Percentiles rank a stretch among this genome's conserved stretches.
These are phyloP conservation scores for Oreocharis arfaki DNA, from an alignment of 2,113 vertebrate species.

Conservation along the genomic window DNA sequence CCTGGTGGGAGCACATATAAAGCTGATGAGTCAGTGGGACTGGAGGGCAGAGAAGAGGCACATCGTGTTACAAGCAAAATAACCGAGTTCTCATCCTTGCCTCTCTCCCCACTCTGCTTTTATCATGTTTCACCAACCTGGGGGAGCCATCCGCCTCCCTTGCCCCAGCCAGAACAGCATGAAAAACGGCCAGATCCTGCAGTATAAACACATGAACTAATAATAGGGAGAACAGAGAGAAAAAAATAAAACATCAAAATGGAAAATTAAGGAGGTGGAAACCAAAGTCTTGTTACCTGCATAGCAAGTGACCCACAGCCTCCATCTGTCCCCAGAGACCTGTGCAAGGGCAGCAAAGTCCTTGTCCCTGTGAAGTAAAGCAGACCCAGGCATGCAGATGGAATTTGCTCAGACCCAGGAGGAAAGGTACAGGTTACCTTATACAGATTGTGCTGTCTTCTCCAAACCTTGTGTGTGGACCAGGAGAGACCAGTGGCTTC, in stretches of 20 bases:
- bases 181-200: constrained; percentile 10
- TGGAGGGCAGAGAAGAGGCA: neutral
- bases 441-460: neutral
- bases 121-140: constrained; percentile 9
- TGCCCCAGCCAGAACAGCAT: neutral
- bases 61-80: neutral
- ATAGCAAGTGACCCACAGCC: neutral
- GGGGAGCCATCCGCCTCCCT: neutral
- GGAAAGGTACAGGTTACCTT: neutral
- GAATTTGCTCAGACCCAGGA: neutral
- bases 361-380: neutral
- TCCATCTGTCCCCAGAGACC: constrained; percentile 23
- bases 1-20: neutral
- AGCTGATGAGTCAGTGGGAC: neutral
- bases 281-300: constrained; percentile 33
- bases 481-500: neutral
- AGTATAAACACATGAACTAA: neutral
- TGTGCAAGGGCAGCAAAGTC: neutral
- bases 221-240: neutral
- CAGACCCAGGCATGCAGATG: neutral
- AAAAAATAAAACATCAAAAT: neutral
- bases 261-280: neutral
- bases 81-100: neutral
- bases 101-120: neutral
- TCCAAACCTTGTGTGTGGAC: neutral